Evolutionary conservation across 1,140 invertebrate species (phyloP).

Genomic region (Drosophila tropicalis): DNA sequence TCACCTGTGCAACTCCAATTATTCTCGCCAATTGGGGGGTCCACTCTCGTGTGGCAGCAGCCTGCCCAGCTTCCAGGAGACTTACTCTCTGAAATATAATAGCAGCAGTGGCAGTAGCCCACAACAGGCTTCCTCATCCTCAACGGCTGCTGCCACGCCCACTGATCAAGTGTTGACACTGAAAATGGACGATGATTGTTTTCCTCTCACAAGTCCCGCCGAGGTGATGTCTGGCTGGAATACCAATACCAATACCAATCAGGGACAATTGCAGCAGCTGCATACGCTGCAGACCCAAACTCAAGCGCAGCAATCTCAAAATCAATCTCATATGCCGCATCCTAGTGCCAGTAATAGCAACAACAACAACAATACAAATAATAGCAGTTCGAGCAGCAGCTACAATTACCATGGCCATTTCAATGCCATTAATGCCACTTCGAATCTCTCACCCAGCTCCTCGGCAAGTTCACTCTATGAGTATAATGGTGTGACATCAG

Average conservation of each 20-base stretch:
- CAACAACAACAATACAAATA: conserved; percentile 39
- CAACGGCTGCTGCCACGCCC: conserved; percentile 53
- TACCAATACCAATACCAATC: conserved; percentile 45
- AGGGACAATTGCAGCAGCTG: conserved; percentile 51
- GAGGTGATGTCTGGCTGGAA: conserved; percentile 84
- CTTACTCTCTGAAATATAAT: conserved; percentile 89
- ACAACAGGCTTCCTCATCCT: conserved; percentile 47
- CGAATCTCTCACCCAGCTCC: conserved; percentile 69
- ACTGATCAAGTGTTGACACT: conserved; percentile 84
- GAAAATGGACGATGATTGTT: conserved; percentile 92
- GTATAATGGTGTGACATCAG: conserved; percentile 51
- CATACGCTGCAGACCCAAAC: conserved; percentile 61
- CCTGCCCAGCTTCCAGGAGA: conserved; percentile 93
- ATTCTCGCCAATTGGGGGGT: conserved; percentile 70
- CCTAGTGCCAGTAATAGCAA: conserved; percentile 26
- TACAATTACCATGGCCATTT: conserved; percentile 77
- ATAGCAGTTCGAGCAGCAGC: conserved; percentile 50
- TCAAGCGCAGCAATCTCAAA: conserved; percentile 38
- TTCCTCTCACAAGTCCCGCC: conserved; percentile 85
- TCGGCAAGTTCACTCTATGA: conserved; percentile 75
- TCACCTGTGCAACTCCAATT: conserved; percentile 46
- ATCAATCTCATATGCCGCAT: conserved; percentile 36
- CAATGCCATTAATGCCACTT: conserved; percentile 68
- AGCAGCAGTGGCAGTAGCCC: conserved; percentile 63
- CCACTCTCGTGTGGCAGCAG: conserved; percentile 85